A percentile compares a stretch with the other conserved stretches of the same genome.
Conservation (phyloP, 2,113 vertebrate genomes). For the Abramis brama region DNA sequence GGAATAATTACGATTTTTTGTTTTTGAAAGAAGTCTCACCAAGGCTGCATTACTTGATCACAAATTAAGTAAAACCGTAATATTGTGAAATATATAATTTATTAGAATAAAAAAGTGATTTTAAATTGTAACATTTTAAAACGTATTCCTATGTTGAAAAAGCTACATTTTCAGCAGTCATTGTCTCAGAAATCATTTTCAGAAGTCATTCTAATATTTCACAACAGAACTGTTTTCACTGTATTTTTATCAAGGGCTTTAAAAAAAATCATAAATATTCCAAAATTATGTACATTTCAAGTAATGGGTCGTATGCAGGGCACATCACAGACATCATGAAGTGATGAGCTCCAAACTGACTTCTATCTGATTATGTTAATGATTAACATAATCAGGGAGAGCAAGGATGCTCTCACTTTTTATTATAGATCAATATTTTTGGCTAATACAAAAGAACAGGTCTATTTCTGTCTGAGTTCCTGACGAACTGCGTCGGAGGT, state of each 20-base stretch:
- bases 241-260: no score
- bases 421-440: slow-evolving; percentile 38
- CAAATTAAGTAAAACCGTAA: no score
- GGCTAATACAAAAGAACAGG: slow-evolving; percentile 49
- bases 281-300: background rate
- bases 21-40: background rate
- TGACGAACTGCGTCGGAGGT: slow-evolving; percentile 61
- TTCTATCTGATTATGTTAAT: background rate
- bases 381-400: no score
- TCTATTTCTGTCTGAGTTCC: slow-evolving; percentile 61
- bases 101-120: no score
- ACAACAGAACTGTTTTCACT: background rate
- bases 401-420: background rate
- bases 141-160: background rate
- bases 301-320: background rate
- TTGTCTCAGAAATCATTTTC: no score
- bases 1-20: no score
- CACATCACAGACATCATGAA: background rate
- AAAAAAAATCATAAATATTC: background rate
- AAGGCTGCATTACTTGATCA: background rate
- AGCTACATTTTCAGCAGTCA: no score
- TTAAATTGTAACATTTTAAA: no score
- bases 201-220: background rate
- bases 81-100: no score
- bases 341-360: background rate